These are phyloP conservation scores for Sebastes minor DNA, from an alignment of 2,797 vertebrate genomes.

Conservation along the genomic window DNA sequence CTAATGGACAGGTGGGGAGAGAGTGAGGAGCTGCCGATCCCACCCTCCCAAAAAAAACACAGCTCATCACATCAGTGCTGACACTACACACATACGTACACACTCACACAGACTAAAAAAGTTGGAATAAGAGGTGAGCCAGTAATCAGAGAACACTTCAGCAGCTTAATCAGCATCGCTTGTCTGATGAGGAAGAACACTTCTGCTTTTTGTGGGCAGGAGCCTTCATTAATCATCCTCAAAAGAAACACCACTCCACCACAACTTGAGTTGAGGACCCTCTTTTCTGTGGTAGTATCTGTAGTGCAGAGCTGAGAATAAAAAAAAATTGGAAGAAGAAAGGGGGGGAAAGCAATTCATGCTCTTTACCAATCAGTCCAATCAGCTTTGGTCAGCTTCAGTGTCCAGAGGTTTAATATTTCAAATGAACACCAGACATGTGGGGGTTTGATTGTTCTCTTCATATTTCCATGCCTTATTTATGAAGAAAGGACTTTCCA, in stretches of 20 bases:
- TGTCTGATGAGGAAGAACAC: conserved; percentile 80
- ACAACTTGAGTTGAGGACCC: conserved; percentile 66
- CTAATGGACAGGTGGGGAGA: conserved; percentile 77
- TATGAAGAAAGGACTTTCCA: not conserved
- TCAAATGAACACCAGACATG: conserved; percentile 50
- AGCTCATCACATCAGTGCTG: conserved; percentile 30
- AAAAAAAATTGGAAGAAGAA: not conserved
- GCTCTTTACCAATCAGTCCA: conserved; percentile 56
- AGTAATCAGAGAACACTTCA: conserved; percentile 77
- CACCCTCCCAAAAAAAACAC: conserved; percentile 5
- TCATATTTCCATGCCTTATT: conserved; percentile 6
- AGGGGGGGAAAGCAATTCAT: not conserved
- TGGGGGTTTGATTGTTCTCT: conserved; percentile 8
- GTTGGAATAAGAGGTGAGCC: conserved; percentile 48
- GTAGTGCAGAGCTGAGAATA: not conserved
- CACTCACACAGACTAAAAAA: not conserved
- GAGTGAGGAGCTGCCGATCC: conserved; percentile 31
- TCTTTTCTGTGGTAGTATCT: conserved; percentile 31
- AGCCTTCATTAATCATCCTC: conserved; percentile 81
- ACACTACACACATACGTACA: not conserved
- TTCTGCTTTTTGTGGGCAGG: conserved; percentile 68
- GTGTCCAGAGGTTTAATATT: conserved; percentile 39
- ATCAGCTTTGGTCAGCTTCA: conserved; percentile 48
- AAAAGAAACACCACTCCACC: conserved; percentile 70
- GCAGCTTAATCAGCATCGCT: conserved; percentile 76